Evolutionary conservation across 2,888 invertebrate species (phyloP), one percentile per base, ranked within the genome.

Genomic region (Incurvaria masculella): DNA sequence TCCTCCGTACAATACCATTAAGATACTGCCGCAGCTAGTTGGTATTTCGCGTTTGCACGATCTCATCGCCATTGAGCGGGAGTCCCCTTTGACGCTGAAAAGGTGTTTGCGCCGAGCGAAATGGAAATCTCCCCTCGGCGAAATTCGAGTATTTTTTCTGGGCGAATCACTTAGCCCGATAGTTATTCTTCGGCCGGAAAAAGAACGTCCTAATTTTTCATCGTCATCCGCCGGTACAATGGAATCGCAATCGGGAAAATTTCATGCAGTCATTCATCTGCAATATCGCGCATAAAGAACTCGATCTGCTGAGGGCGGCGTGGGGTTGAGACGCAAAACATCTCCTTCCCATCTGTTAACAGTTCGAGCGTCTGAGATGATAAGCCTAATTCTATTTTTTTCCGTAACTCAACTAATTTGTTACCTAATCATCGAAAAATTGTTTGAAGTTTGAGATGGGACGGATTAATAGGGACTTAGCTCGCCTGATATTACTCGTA

Each of bases 81-180:
- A 66, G 71, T 57, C 53, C 55, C 56, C 56, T 53, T 54, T 51
- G 50, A 42, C 47, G 48, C 51, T 79, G 71, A 79, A 79, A 69
- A 79, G 79, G 78, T 79, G 79, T 79, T 79, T 79, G 68, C 79
- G 78, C 65, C 66, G 42, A 63, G 64, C 67, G 73, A 75, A 76
- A 75, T 72, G 71, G 72, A 69, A 68, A 52, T 47, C 66, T 66
- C 75, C 76, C 78, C 73, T 72, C 66, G 62, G 59, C 18, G 3
- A 19, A 61, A 70, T 70, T 71, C 68, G 65, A 63, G 67, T 62
- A 65, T 68, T 26, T 44, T 48, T 26, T 44, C 44, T 64, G 63
- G 63, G 63, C 58, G 64, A 33, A 74, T 72, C 78, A 76, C 78
- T 78, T 76, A 76, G 72, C 64, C 72, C 68, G 71, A 78, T 78